Conservation (phyloP, 2,797 vertebrate genomes). For the Eospalax fontanierii region DNA sequence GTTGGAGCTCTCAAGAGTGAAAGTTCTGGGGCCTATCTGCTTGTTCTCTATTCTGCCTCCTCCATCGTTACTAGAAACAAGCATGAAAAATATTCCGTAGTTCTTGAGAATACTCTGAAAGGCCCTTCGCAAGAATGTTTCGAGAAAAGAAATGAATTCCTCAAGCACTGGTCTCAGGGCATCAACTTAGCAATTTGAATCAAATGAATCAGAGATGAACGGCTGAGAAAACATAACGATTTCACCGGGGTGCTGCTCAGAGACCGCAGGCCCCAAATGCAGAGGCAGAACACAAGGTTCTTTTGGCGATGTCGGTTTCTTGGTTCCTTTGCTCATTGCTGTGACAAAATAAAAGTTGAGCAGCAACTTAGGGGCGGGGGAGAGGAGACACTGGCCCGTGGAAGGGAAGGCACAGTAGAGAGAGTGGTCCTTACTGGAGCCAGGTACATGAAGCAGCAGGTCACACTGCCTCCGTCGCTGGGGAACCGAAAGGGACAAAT, state of each 20-base stretch:
- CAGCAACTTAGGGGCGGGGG: background rate
- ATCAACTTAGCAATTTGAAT: background rate
- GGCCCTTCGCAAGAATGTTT: background rate
- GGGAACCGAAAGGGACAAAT: background rate
- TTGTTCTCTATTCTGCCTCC: background rate
- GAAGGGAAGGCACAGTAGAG: background rate
- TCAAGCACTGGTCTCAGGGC: background rate
- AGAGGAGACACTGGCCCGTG: background rate
- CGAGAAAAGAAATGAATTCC: background rate
- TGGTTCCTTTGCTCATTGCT: background rate
- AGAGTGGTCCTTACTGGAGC: background rate
- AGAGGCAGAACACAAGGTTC: background rate
- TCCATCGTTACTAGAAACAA: background rate
- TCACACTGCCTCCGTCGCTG: background rate
- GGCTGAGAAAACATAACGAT: background rate
- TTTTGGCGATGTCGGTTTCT: background rate
- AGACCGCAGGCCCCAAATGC: background rate
- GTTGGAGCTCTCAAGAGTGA: background rate
- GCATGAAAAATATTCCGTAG: background rate
- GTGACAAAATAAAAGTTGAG: background rate
- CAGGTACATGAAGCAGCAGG: background rate
- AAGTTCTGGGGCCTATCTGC: background rate
- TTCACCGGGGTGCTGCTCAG: background rate
- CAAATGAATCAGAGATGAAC: background rate
- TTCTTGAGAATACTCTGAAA: background rate